These are phyloP conservation scores for Coleophora deauratella DNA, from an alignment of 2,888 invertebrate species.

Conservation along the genomic window DNA sequence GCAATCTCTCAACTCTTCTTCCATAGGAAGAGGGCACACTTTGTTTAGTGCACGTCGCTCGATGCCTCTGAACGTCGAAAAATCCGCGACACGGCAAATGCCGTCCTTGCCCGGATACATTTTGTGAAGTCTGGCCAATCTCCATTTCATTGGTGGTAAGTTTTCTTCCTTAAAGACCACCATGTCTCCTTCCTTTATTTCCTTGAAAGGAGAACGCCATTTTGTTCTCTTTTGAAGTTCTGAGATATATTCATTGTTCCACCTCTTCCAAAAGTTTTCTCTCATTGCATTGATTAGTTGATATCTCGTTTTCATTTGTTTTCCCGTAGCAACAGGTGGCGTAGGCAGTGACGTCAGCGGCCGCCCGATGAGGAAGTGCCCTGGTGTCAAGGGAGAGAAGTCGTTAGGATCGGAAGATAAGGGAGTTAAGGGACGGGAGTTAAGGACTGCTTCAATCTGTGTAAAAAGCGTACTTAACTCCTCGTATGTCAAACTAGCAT, in stretches of 20 bases:
- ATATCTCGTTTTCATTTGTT: not conserved
- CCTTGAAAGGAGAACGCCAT: conserved; percentile 4
- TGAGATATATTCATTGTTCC: conserved; percentile 13
- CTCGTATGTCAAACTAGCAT: conserved; percentile 15
- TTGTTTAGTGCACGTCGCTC: not conserved
- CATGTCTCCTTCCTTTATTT: conserved; percentile 2
- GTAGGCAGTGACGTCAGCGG: conserved; percentile 10
- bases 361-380: conserved; percentile 17
- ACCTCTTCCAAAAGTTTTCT: conserved; percentile 12
- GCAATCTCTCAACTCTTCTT: too few relatives aligned
- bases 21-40: not conserved
- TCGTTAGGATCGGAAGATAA: too few relatives aligned
- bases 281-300: conserved; percentile 11
- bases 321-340: not conserved
- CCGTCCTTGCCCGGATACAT: conserved; percentile 8
- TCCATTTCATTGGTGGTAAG: conserved; percentile 9
- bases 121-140: conserved; percentile 5
- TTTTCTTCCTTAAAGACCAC: conserved; percentile 12
- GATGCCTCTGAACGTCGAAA: conserved; percentile 2
- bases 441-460: conserved; percentile 17
- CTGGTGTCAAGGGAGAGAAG: too few relatives aligned
- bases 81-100: conserved; percentile 7
- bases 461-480: conserved; percentile 11
- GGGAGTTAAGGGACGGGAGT: too few relatives aligned
- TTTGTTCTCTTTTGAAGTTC: conserved; percentile 13